Percentiles rank a stretch among this genome's conserved stretches.
These are phyloP conservation scores for Eilema caniola DNA, from an alignment of 2,888 invertebrate genomes.

Conservation along the genomic window DNA sequence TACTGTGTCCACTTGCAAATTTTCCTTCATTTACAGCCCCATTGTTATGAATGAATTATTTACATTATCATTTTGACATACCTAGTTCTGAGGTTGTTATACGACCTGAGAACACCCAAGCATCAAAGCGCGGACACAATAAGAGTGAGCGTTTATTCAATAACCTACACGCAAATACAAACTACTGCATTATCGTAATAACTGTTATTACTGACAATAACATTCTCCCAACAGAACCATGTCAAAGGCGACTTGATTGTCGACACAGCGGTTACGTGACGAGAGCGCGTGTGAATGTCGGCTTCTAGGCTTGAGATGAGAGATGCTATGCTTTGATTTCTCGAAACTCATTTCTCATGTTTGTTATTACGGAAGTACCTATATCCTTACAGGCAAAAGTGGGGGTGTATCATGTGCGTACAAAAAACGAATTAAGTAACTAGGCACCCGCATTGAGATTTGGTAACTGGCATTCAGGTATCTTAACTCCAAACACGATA, in stretches of 20 bases:
- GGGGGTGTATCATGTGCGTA: no score
- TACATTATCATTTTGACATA: not conserved
- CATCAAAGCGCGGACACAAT: constrained; percentile 2
- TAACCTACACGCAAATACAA: constrained; percentile 7
- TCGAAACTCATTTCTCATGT: not conserved
- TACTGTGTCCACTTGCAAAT: not conserved
- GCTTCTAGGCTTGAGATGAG: not conserved
- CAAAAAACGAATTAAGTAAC: no score
- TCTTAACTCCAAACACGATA: no score
- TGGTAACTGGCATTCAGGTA: no score
- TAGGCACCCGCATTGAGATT: no score
- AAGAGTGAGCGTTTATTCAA: not conserved
- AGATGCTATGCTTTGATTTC: not conserved
- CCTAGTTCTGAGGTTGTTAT: not conserved
- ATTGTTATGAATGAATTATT: not conserved
- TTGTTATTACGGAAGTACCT: not conserved
- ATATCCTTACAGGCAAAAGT: no score
- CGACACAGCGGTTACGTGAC: constrained; percentile 6
- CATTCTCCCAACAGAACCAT: constrained; percentile 7
- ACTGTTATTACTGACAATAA: constrained; percentile 8
- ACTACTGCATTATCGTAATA: constrained; percentile 9
- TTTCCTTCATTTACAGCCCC: not conserved
- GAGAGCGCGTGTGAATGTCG: constrained; percentile 7
- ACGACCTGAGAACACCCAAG: not conserved
- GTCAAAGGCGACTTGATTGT: constrained; percentile 13